A percentile compares a stretch with the other conserved stretches of the same genome.
phyloP scores from a whole-genome alignment of 2,888 invertebrate genomes.

The Himalopsyche japonica region DNA sequence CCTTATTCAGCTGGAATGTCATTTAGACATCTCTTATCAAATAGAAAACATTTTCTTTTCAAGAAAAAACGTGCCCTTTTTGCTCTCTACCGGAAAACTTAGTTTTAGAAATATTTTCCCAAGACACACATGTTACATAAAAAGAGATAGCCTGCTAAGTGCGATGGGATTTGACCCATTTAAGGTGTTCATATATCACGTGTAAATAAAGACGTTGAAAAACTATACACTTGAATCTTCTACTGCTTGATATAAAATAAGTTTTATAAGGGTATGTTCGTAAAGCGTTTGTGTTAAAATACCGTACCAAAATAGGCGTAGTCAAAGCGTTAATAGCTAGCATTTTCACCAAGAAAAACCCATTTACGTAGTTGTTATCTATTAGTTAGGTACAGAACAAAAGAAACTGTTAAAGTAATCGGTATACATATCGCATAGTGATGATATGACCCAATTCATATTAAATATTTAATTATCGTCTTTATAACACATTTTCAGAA shows the following conservation, averaged over 20 bases:
- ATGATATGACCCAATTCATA: no score
- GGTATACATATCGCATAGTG: no score
- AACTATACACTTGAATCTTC: not conserved
- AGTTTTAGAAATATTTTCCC: not conserved
- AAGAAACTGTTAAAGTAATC: no score
- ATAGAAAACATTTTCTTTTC: not conserved
- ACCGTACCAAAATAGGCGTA: not conserved
- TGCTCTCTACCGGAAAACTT: not conserved
- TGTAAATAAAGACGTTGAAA: not conserved
- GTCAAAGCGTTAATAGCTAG: not conserved
- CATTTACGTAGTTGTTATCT: no score
- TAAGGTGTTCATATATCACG: not conserved
- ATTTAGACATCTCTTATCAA: not conserved
- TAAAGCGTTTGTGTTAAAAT: not conserved
- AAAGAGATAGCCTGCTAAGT: not conserved
- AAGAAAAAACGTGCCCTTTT: not conserved
- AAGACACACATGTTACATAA: not conserved
- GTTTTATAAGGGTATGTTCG: not conserved
- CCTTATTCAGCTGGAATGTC: not conserved
- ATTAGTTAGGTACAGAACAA: no score
- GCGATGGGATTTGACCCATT: not conserved
- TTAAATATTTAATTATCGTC: no score
- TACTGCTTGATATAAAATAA: not conserved
- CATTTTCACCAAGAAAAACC: no score
- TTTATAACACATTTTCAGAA: no score